Conservation (phyloP, 2,797 vertebrate genomes). For the Oceanodroma leucorhoa region DNA sequence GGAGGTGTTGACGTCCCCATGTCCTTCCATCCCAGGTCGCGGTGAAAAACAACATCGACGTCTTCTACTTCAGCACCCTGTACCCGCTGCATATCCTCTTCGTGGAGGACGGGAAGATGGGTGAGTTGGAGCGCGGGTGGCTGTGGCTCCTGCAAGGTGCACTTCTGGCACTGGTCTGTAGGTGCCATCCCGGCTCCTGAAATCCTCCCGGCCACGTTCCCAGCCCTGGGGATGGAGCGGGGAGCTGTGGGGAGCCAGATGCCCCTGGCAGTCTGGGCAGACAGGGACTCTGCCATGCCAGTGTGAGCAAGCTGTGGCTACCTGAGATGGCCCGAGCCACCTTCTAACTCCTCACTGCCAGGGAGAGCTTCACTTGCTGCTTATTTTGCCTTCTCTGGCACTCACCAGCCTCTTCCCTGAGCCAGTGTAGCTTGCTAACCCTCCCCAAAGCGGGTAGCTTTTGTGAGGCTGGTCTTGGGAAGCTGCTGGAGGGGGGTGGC, state of each 20-base stretch:
- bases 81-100: constrained; percentile 96
- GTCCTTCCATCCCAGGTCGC: constrained; percentile 81
- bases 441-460: background rate
- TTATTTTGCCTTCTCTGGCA: background rate
- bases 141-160: background rate
- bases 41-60: constrained; percentile 96
- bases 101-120: constrained; percentile 96
- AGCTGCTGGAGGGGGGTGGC: background rate
- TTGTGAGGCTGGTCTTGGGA: background rate
- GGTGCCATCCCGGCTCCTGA: background rate
- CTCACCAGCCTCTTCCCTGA: background rate
- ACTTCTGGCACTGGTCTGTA: background rate
- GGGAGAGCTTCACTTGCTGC: background rate
- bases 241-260: background rate
- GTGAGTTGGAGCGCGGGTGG: constrained; percentile 74
- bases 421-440: accelerated
- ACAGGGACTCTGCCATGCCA: background rate
- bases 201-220: accelerated
- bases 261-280: background rate
- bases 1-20: accelerated
- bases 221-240: background rate
- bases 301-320: background rate
- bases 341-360: background rate
- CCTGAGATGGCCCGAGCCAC: background rate
- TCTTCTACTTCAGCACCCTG: constrained; percentile 98